Conservation (phyloP, 1,140 invertebrate species). For the Musca vetustissima region DNA sequence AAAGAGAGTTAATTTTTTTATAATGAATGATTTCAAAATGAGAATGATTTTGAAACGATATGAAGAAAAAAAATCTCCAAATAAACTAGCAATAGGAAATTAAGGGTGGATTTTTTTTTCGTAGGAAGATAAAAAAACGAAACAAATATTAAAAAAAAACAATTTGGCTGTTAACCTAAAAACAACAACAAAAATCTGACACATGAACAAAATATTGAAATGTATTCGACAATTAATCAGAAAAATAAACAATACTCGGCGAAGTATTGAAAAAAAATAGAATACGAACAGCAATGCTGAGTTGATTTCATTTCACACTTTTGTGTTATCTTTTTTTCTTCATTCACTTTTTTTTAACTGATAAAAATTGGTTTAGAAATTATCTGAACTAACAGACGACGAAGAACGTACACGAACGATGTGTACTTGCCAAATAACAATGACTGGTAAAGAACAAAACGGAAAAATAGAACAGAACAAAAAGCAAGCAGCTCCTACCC, state of each 20-base stretch:
- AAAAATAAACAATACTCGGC: no score
- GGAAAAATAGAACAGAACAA: no score
- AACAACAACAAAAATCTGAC: no score
- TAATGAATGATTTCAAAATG: conserved; percentile 4
- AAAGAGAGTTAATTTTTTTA: background rate
- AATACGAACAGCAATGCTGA: background rate
- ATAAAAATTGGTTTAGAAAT: background rate
- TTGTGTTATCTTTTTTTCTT: background rate
- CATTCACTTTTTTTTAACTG: conserved; percentile 1
- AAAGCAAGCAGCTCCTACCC: no score
- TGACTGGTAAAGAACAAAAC: no score
- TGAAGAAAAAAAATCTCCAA: background rate
- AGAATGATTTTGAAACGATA: background rate
- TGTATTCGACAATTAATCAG: no score
- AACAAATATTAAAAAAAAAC: background rate
- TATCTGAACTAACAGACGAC: background rate
- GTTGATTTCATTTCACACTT: background rate
- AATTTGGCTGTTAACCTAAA: no score
- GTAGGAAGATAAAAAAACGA: background rate
- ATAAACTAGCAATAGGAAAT: background rate
- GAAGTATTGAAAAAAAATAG: background rate
- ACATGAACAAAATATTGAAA: no score
- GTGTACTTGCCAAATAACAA: no score
- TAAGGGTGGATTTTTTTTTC: conserved; percentile 10
- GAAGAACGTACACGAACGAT: background rate